Base-by-base conservation (phyloP, 2,797 vertebrate species). In the Oreochromis mossambicus region DNA sequence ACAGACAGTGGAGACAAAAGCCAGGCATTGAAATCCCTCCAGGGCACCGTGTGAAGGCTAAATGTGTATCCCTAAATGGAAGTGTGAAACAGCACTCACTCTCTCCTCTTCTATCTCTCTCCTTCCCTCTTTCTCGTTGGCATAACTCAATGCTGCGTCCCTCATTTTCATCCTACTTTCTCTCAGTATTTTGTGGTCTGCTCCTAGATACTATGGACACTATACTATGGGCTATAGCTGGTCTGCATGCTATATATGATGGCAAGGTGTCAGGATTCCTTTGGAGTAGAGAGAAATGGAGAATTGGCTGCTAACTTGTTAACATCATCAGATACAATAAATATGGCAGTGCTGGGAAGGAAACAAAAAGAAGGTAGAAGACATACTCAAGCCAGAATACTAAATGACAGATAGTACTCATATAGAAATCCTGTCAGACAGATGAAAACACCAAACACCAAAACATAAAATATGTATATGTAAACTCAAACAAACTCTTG, bases 181-280 rank as follows among this genome's bases (percentile, higher is more conserved):
- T 77, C 43, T 84, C 41, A 43, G 56, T 55, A 15, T 83, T 86
- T 54, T 61, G 56, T 54, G 78, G 32, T 87, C 90, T 90, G 76
- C 79, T 81, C 73, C 46, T 14, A 51, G 54, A 80, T 91, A 85
- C 84, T 89, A 93, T 88, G 84, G 86, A 91, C n/a, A 48, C 70
- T 80, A 58, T n/a, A 38, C 34, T 63, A 38, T n/a, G 58, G 34
- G 19, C 34, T 21, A 38, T 78, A 83, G 86, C 80, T 86, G 83
- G 86, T 91, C 81, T 87, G 91, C 73, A 89, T 94, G 91, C 86
- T 83, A 79, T 83, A 87, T 78, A 85, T 79, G 90, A 92, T 94
- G 94, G 93, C 92, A 91, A 93, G 88, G 86, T 94, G 89, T 90
- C 87, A 89, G 56, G 77, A 90, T 83, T 88, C 90, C 91, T 86